phyloP scores from a whole-genome alignment of 1,140 invertebrate species.

The Rhysida immarginata region DNA sequence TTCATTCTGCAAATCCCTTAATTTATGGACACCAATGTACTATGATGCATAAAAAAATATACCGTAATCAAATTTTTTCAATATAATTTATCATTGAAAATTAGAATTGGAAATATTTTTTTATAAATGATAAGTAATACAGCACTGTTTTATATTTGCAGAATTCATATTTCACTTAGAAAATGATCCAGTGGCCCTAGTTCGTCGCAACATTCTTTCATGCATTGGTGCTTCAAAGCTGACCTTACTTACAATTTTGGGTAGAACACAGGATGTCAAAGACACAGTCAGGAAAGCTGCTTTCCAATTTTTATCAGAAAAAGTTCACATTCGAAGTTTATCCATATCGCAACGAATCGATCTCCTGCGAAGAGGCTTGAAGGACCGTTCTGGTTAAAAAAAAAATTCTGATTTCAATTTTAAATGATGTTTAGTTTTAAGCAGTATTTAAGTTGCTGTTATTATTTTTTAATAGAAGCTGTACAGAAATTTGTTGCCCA shows the following conservation, averaged over 20 bases:
- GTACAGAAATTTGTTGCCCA: slow-evolving; percentile 31
- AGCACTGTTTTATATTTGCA: slow-evolving; percentile 19
- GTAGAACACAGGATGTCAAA: slow-evolving; percentile 53
- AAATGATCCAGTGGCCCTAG: slow-evolving; percentile 54
- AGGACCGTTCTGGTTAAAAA: slow-evolving; percentile 39
- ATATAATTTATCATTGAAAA: too few species aligned
- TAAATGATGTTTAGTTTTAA: not conserved
- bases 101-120: too few species aligned
- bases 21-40: too few species aligned
- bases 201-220: slow-evolving; percentile 47
- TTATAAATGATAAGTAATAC: not conserved
- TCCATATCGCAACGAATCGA: slow-evolving; percentile 48
- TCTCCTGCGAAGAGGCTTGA: slow-evolving; percentile 46
- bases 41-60: too few species aligned
- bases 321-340: slow-evolving; percentile 44
- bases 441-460: not conserved
- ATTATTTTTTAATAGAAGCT: slow-evolving; percentile 20
- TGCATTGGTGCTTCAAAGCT: slow-evolving; percentile 45
- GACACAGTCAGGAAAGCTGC: slow-evolving; percentile 46
- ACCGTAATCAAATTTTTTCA: too few species aligned
- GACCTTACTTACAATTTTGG: slow-evolving; percentile 47
- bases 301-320: slow-evolving; percentile 42
- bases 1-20: too few species aligned
- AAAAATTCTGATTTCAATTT: not conserved
- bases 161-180: slow-evolving; percentile 60